Evolutionary conservation across 2,113 vertebrate species (phyloP).

Genomic region (Amazona vittata): DNA sequence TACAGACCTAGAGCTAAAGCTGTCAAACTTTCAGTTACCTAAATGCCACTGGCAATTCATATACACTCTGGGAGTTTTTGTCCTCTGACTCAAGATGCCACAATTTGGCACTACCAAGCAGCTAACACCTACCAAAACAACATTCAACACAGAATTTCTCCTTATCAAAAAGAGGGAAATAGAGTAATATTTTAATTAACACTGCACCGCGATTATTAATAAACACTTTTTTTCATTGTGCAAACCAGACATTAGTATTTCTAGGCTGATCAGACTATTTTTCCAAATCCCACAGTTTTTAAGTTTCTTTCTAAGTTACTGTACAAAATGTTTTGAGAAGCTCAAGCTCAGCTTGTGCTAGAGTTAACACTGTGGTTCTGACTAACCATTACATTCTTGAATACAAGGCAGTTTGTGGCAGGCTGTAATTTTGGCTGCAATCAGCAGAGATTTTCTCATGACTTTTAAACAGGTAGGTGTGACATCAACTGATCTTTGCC

Average conservation of each 20-base stretch:
- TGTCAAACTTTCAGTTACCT: slow-evolving; percentile 46
- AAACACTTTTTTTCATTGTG: neutral
- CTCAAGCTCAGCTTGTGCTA: neutral
- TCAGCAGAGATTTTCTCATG: slow-evolving; percentile 39
- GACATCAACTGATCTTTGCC: slow-evolving; percentile 39
- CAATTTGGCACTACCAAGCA: neutral
- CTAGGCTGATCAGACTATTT: neutral
- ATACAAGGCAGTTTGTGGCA: neutral
- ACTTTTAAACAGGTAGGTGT: slow-evolving; percentile 47
- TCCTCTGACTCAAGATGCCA: slow-evolving; percentile 6
- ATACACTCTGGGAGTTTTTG: neutral
- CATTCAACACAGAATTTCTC: neutral
- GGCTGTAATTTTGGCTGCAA: slow-evolving; percentile 35
- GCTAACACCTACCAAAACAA: slow-evolving; percentile 3
- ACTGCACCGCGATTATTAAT: neutral
- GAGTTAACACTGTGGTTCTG: neutral
- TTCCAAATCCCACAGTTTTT: neutral
- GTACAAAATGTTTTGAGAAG: neutral
- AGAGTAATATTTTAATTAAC: neutral
- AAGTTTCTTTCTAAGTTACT: neutral
- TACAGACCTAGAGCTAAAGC: slow-evolving; percentile 15
- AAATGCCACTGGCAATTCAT: slow-evolving; percentile 20
- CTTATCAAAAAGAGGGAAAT: neutral
- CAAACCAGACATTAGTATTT: neutral
- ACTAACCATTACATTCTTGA: neutral